Evolutionary conservation across 2,113 vertebrate species (phyloP), one percentile per base, ranked within the genome.

Genomic region (Ctenomys sociabilis): DNA sequence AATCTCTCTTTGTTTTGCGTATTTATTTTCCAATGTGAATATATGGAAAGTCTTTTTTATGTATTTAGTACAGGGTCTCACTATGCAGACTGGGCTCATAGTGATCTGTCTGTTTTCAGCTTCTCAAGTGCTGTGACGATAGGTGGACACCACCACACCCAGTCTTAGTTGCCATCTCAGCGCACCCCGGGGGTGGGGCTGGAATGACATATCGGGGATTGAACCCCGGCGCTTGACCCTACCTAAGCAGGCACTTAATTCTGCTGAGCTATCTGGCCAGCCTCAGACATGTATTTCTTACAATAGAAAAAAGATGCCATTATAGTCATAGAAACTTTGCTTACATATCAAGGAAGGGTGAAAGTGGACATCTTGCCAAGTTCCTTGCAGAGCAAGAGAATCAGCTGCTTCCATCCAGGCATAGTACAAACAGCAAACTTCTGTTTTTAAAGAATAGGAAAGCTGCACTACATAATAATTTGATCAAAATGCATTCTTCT

Each of bases 281-380:
- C 3, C 17, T 57, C 54, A 61, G 24, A 63, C 22, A 63, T 40
- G 73, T 21, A 59, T 37, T 77, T 45, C 24, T 84, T 59, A 32
- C 28, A n/a, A 66, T 43, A 54, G 26, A 90, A 88, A 94, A 40
- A 32, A 30, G 77, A 72, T 66, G 2, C 16, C 40, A 54, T 93
- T 40, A n/a, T 73, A 89, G 43, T 77, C 59, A 77, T 3, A 85
- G 35, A 85, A 75, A 88, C 1, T 85, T 49, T 26, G 32, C 68
- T 54, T 88, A 66, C 92, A 93, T 68, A 64, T 92, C 22, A 90
- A 92, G 10, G 86, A 92, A 90, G 45, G 43, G 35, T 45, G 73
- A 85, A 40, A 64, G 12, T 73, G 5, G 61, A 5, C 32, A n/a
- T 12, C 45, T 6, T 37, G 32, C 12, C 28, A 24, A 12, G 2